Evolutionary conservation across 2,888 invertebrate genomes (phyloP).

Genomic region (Phrixothrix hirtus): DNA sequence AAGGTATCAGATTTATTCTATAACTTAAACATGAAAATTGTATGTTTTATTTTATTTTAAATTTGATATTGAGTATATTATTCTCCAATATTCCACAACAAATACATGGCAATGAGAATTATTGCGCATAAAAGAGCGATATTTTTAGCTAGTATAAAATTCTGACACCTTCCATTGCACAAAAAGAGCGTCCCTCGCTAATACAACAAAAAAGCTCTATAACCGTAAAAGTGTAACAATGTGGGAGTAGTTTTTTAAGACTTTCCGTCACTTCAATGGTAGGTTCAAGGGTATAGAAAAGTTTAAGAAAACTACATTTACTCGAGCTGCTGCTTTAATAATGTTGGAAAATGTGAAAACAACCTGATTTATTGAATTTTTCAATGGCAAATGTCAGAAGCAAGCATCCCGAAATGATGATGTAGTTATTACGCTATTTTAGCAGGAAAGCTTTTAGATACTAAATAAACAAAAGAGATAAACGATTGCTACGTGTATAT

Average conservation of each 20-base stretch:
- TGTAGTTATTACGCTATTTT: conserved; percentile 28
- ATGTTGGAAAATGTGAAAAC: conserved; percentile 33
- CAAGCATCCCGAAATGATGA: conserved; percentile 27
- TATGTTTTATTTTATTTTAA: background rate
- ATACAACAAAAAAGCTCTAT: conserved; percentile 2
- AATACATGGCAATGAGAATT: background rate
- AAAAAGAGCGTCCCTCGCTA: background rate
- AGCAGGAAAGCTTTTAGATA: conserved; percentile 18
- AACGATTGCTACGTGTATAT: conserved; percentile 6
- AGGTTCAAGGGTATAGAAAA: conserved; percentile 20
- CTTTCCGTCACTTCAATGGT: conserved; percentile 12
- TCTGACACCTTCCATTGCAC: background rate
- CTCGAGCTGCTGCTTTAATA: conserved; percentile 34
- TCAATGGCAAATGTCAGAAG: conserved; percentile 33
- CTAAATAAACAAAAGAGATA: conserved; percentile 19
- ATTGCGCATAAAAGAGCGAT: background rate
- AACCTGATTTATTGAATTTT: conserved; percentile 38
- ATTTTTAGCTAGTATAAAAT: background rate
- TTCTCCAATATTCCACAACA: too few species aligned
- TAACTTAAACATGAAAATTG: too few species aligned
- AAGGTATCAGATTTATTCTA: too few species aligned
- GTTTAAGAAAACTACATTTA: conserved; percentile 25
- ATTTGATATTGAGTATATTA: too few species aligned
- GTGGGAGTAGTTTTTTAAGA: conserved; percentile 11
- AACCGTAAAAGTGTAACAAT: conserved; percentile 8